These are phyloP conservation scores for Ailurus styani DNA, from an alignment of 2,113 vertebrate species.

Conservation along the genomic window DNA sequence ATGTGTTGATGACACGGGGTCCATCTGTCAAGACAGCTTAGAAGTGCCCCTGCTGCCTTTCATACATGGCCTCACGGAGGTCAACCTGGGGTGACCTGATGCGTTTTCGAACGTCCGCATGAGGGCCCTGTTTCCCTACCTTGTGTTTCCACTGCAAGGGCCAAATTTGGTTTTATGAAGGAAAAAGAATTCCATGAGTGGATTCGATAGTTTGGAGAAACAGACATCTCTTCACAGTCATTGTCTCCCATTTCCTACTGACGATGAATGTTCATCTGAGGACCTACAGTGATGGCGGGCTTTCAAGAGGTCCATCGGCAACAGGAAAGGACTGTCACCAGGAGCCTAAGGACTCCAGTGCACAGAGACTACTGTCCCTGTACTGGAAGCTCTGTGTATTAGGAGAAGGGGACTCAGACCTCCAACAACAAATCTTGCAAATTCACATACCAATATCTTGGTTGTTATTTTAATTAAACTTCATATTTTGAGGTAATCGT, in stretches of 20 bases:
- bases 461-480: background rate
- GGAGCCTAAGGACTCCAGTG: rapidly evolving
- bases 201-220: background rate
- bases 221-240: background rate
- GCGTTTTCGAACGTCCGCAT: background rate
- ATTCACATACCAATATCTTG: too few species aligned
- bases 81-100: background rate
- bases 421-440: background rate
- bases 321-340: background rate
- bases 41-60: background rate
- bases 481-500: too few species aligned
- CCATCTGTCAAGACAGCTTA: background rate
- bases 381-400: too few species aligned
- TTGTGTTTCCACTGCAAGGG: background rate
- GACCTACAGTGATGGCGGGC: rapidly evolving
- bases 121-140: rapidly evolving
- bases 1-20: background rate
- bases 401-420: background rate
- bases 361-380: rapidly evolving
- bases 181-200: background rate
- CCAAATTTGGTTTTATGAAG: background rate
- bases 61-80: rapidly evolving
- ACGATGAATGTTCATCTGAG: rapidly evolving
- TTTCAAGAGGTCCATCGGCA: background rate
- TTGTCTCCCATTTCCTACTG: rapidly evolving